Conservation (phyloP, 2,113 vertebrate genomes). For the Erpornis zantholeuca region DNA sequence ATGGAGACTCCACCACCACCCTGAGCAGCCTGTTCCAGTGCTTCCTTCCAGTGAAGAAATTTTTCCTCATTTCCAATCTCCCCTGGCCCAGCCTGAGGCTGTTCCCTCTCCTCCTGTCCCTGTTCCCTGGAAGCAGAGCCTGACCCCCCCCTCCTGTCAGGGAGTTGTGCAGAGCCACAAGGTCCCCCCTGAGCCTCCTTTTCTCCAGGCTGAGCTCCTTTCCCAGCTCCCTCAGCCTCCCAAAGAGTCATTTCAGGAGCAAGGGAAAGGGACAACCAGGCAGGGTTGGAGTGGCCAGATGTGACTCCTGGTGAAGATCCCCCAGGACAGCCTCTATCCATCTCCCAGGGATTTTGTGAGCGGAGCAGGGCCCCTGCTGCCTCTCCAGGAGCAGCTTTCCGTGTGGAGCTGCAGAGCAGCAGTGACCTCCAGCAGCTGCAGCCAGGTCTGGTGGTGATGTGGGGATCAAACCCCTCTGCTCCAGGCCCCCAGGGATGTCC, state of each 20-base stretch:
- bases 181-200: background rate
- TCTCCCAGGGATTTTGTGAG: no score
- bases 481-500: background rate
- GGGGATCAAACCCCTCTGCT: fast-evolving
- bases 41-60: fast-evolving
- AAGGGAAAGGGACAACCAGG: no score
- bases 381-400: background rate
- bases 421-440: constrained; percentile 36
- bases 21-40: background rate
- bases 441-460: fast-evolving
- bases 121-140: background rate
- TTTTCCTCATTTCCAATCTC: background rate
- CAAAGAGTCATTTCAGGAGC: background rate
- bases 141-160: background rate
- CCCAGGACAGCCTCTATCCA: background rate
- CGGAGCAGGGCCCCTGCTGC: fast-evolving
- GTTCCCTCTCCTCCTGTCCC: background rate
- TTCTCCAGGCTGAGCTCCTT: background rate
- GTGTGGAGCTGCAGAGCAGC: background rate
- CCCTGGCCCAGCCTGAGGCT: background rate
- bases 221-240: background rate
- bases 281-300: background rate
- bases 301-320: no score
- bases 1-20: background rate
- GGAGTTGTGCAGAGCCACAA: background rate